Conservation (phyloP, 1,140 invertebrate genomes). For the Drosophila melanogaster region Release_6_plus_ISO1_MT NT_037436.4:21040001-21040500, state of each 20-base stretch:
- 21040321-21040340: too few relatives aligned
- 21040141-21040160: slow-evolving; percentile 10
- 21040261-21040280: slow-evolving; percentile 4
- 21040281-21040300: background rate
- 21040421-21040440: slow-evolving; percentile 16
- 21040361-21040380: slow-evolving; percentile 15
- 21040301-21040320: too few relatives aligned
- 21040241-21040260: slow-evolving; percentile 1
- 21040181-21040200: background rate
- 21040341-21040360: too few relatives aligned
- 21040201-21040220: slow-evolving; percentile 1
- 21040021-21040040: slow-evolving; percentile 12
- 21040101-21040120: background rate
- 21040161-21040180: slow-evolving; percentile 4
- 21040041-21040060: slow-evolving; percentile 1
- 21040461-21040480: slow-evolving; percentile 4
- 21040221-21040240: background rate
- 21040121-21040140: slow-evolving; percentile 1
- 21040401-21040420: slow-evolving; percentile 21
- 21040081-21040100: background rate
- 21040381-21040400: slow-evolving; percentile 22
- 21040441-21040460: slow-evolving; percentile 36
- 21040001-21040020: slow-evolving; percentile 7
- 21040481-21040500: slow-evolving; percentile 30
- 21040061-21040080: slow-evolving; percentile 9